These are phyloP conservation scores for Trachelus stipa DNA, from an alignment of 2,888 invertebrate genomes.

Conservation along the genomic window DNA sequence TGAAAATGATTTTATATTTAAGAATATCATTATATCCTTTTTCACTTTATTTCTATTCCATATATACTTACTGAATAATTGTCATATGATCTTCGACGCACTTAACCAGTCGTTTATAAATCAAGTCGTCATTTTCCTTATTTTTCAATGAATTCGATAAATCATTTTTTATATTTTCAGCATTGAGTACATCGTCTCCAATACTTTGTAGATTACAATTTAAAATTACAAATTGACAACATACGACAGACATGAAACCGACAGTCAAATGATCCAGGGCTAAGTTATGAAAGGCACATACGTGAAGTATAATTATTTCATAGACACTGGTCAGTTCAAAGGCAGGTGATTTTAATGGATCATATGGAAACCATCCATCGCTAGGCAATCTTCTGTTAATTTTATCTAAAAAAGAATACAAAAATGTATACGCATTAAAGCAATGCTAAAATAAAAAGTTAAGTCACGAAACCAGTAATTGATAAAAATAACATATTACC, in stretches of 20 bases:
- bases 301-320: not conserved
- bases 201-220: not conserved
- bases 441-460: too few relatives aligned
- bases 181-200: not conserved
- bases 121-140: not conserved
- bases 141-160: not conserved
- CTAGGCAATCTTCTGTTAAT: not conserved
- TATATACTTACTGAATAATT: not conserved
- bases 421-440: not conserved
- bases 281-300: not conserved
- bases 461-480: too few relatives aligned
- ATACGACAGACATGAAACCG: not conserved
- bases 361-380: not conserved
- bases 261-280: not conserved
- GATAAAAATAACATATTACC: too few relatives aligned
- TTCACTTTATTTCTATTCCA: not conserved
- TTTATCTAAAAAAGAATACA: not conserved
- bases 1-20: not conserved
- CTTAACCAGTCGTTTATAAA: not conserved
- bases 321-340: not conserved
- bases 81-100: not conserved
- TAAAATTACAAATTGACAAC: conserved; percentile 1
- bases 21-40: not conserved
- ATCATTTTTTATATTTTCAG: not conserved
- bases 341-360: not conserved